Evolutionary conservation across 2,888 invertebrate species (phyloP).

Genomic region (Ormyrus thymus): DNA sequence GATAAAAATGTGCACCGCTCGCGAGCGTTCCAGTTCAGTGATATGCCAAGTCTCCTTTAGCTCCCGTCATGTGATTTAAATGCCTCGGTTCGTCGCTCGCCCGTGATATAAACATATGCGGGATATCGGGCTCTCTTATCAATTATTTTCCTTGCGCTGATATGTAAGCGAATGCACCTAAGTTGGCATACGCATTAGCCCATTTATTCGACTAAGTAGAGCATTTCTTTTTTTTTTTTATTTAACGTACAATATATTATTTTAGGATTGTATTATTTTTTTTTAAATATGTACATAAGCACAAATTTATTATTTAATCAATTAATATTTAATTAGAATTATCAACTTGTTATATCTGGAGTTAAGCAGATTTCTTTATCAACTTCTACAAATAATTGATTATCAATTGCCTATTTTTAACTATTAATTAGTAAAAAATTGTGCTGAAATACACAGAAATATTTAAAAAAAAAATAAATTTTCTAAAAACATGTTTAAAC

Average conservation of each 20-base stretch:
- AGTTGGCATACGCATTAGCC: constrained; percentile 6
- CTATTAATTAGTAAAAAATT: too few species aligned
- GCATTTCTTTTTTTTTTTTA: too few species aligned
- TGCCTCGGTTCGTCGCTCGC: constrained; percentile 48
- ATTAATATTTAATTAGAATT: neutral
- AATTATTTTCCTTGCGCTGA: constrained; percentile 37
- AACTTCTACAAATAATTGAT: too few species aligned
- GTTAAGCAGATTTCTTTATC: too few species aligned
- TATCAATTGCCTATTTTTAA: too few species aligned
- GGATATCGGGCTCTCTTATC: constrained; percentile 34
- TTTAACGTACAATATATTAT: too few species aligned
- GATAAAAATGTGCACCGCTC: neutral
- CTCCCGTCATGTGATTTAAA: constrained; percentile 59
- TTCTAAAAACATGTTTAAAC: too few species aligned
- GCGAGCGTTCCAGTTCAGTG: constrained; percentile 8
- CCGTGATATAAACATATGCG: constrained; percentile 21
- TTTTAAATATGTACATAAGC: too few species aligned
- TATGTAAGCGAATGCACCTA: constrained; percentile 13
- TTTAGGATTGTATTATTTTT: too few species aligned
- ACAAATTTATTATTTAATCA: neutral
- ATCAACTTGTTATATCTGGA: neutral
- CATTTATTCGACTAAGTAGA: too few species aligned
- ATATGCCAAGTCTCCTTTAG: constrained; percentile 44
- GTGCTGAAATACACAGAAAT: too few species aligned
- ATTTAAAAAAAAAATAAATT: too few species aligned